These are phyloP conservation scores for Nomada fabriciana DNA, from an alignment of 2,888 invertebrate genomes.

Conservation along the genomic window DNA sequence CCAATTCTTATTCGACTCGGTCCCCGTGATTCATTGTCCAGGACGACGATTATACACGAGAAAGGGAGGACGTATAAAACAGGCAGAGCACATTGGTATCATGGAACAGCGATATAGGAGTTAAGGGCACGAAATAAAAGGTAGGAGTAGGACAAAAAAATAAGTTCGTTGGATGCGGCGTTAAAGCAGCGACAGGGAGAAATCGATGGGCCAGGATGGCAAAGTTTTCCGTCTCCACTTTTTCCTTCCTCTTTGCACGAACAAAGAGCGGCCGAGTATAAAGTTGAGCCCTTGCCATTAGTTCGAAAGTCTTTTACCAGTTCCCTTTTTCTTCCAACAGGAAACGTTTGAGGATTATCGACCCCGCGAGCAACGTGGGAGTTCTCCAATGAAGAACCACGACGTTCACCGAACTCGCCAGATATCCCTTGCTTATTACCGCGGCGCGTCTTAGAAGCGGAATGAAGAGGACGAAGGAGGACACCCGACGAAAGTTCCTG, in stretches of 20 bases:
- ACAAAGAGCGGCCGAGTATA: conserved; percentile 57
- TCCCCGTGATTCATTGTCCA: conserved; percentile 49
- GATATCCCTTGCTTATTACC: conserved; percentile 42
- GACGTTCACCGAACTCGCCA: conserved; percentile 11
- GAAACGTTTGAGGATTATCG: conserved; percentile 57
- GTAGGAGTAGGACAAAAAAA: conserved; percentile 29
- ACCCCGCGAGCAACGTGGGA: conserved; percentile 11
- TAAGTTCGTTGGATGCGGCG: conserved; percentile 5
- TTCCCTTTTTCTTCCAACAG: conserved; percentile 36
- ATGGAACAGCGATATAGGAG: neutral
- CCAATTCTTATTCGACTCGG: conserved; percentile 17
- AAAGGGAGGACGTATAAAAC: conserved; percentile 7
- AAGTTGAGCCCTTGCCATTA: conserved; percentile 61
- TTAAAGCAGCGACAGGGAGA: conserved; percentile 29
- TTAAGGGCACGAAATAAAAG: conserved; percentile 8
- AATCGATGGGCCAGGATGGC: conserved; percentile 60
- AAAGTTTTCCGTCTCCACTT: conserved; percentile 59
- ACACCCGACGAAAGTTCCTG: conserved; percentile 13
- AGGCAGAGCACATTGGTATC: neutral
- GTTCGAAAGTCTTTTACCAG: conserved; percentile 53
- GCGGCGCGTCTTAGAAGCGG: neutral
- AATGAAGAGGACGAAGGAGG: neutral
- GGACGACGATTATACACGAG: neutral
- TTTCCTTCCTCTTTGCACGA: conserved; percentile 35
- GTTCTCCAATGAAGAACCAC: conserved; percentile 29